These are phyloP conservation scores for Cinara cedri DNA, from an alignment of 2,888 invertebrate species.

Conservation along the genomic window DNA sequence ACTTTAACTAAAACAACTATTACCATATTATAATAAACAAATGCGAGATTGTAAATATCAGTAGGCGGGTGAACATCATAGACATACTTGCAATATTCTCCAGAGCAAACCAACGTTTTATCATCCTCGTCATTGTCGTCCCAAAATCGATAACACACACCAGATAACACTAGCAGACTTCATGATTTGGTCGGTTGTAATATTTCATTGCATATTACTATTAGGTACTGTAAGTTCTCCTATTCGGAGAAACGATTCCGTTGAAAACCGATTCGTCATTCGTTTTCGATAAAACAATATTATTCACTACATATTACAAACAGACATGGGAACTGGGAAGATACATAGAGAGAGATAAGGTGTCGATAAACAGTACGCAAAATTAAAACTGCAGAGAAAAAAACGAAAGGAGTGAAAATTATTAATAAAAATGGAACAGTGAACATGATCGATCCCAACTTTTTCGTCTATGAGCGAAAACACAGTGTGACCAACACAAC, in stretches of 20 bases:
- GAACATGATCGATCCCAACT: conserved; percentile 51
- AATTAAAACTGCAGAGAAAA: conserved; percentile 36
- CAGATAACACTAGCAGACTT: conserved; percentile 32
- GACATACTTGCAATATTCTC: conserved; percentile 35
- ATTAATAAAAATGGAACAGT: conserved; percentile 53
- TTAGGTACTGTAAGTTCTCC: neutral
- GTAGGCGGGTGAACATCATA: neutral
- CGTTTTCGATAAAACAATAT: conserved; percentile 36
- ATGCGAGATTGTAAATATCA: neutral
- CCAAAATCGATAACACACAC: conserved; percentile 38
- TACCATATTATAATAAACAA: neutral
- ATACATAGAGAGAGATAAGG: conserved; percentile 33
- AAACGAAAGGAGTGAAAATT: conserved; percentile 51
- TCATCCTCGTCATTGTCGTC: conserved; percentile 47
- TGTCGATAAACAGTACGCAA: conserved; percentile 46
- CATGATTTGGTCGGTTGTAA: conserved; percentile 13
- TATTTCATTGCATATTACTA: conserved; percentile 1
- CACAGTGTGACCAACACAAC: conserved; percentile 43
- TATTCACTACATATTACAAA: neutral
- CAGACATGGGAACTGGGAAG: neutral
- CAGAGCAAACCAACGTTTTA: conserved; percentile 24
- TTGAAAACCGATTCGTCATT: conserved; percentile 45
- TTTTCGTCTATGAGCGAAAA: conserved; percentile 50
- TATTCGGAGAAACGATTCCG: neutral
- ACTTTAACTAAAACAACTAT: neutral